A percentile compares a stretch with the other conserved stretches of the same genome.
These are phyloP conservation scores for Coranthus polyacanthus DNA, from an alignment of 2,797 vertebrate species.

Conservation along the genomic window DNA sequence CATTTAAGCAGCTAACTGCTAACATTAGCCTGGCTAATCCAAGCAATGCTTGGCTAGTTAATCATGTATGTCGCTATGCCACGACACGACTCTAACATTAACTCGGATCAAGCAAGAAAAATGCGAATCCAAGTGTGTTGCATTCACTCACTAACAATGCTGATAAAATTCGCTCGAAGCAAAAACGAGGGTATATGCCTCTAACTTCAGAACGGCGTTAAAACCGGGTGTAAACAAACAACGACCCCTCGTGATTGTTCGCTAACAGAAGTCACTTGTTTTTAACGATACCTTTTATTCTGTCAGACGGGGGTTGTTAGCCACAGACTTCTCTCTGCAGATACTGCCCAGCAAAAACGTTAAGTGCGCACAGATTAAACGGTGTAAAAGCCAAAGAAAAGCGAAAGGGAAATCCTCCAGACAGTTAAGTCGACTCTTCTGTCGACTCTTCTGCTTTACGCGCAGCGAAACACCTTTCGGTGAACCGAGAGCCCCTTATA, in stretches of 20 bases:
- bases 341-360: slow-evolving; percentile 46
- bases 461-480: slow-evolving; percentile 14
- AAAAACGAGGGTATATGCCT: slow-evolving; percentile 12
- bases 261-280: slow-evolving; percentile 44
- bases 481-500: slow-evolving; percentile 42
- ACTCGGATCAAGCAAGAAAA: slow-evolving; percentile 29
- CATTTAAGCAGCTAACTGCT: slow-evolving; percentile 29
- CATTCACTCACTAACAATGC: slow-evolving; percentile 35
- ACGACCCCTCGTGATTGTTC: neutral
- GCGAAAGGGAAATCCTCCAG: slow-evolving; percentile 39
- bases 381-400: slow-evolving; percentile 39
- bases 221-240: slow-evolving; percentile 50
- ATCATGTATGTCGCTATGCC: slow-evolving; percentile 50
- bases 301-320: slow-evolving; percentile 63
- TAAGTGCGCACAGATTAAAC: slow-evolving; percentile 51
- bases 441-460: slow-evolving; percentile 28
- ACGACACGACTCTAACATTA: slow-evolving; percentile 32
- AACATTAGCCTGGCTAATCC: slow-evolving; percentile 60
- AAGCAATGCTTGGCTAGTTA: slow-evolving; percentile 14
- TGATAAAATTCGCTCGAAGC: slow-evolving; percentile 35
- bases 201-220: slow-evolving; percentile 27
- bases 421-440: slow-evolving; percentile 41
- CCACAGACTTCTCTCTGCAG: slow-evolving; percentile 73
- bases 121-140: slow-evolving; percentile 30
- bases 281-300: slow-evolving; percentile 63